Evolutionary conservation across 2,797 vertebrate genomes (phyloP).

Genomic region (Lepilemur ruficaudatus): DNA sequence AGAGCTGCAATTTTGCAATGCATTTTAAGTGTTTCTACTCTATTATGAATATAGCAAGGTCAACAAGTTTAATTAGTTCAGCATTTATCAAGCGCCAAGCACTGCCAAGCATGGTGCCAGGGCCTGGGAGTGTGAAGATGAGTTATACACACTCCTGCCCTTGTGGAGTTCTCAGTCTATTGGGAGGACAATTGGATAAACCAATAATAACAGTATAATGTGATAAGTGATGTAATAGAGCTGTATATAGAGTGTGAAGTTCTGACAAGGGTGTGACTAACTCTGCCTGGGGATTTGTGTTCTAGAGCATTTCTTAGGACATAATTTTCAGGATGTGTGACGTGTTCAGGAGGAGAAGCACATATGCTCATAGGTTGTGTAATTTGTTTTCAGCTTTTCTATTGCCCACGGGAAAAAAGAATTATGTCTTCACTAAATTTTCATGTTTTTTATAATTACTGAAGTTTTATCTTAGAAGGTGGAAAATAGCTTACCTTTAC

Average conservation of each 20-base stretch:
- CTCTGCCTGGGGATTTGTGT: not conserved
- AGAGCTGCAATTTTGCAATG: not conserved
- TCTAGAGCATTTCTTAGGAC: not conserved
- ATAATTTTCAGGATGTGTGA: not conserved
- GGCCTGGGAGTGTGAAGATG: not conserved
- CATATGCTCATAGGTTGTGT: not conserved
- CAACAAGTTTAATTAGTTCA: slow-evolving; percentile 52
- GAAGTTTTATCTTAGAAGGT: not conserved
- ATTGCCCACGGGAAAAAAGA: not conserved
- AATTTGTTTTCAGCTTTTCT: not conserved
- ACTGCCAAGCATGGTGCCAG: not conserved
- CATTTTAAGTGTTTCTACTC: slow-evolving; percentile 34
- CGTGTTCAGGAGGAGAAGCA: not conserved
- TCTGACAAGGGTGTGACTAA: not conserved
- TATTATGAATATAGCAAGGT: slow-evolving; percentile 34
- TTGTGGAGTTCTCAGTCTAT: not conserved
- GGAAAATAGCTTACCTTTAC: not conserved
- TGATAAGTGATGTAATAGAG: not conserved
- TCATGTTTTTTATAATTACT: not conserved
- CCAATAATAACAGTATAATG: not conserved
- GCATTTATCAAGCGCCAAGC: slow-evolving; percentile 20
- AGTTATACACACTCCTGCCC: not conserved
- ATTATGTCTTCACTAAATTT: not conserved
- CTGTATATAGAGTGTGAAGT: not conserved
- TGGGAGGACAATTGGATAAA: slow-evolving; percentile 16